Conservation (phyloP, 1,140 invertebrate species). For the Neotoxoptera formosana region DNA sequence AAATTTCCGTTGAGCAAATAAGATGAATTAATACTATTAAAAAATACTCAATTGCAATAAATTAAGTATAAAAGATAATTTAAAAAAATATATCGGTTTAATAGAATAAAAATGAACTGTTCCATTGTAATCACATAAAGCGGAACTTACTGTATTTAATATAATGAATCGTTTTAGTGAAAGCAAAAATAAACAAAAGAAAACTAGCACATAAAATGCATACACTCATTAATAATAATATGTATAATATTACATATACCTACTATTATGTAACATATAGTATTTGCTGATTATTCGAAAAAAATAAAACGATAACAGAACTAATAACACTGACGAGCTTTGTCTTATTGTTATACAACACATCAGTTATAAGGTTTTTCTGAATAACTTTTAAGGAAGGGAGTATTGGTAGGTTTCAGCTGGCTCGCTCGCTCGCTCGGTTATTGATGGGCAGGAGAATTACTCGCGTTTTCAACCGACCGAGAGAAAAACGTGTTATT, state of each 20-base stretch:
- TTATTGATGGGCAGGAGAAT: background rate
- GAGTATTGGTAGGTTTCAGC: background rate
- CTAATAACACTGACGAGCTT: no score
- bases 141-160: background rate
- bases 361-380: constrained; percentile 2
- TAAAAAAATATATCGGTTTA: background rate
- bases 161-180: constrained; percentile 1
- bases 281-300: background rate
- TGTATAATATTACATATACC: background rate
- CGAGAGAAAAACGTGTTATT: background rate
- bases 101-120: background rate
- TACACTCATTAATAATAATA: background rate
- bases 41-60: background rate
- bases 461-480: background rate
- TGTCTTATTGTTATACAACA: background rate
- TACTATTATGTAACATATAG: background rate
- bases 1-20: background rate
- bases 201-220: background rate
- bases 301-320: background rate
- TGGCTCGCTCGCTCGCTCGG: constrained; percentile 55
- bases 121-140: background rate
- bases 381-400: background rate
- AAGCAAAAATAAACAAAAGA: background rate
- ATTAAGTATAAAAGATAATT: background rate
- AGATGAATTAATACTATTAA: background rate